Conservation (phyloP, 2,797 vertebrate genomes). For the Acropternis orthonyx region DNA sequence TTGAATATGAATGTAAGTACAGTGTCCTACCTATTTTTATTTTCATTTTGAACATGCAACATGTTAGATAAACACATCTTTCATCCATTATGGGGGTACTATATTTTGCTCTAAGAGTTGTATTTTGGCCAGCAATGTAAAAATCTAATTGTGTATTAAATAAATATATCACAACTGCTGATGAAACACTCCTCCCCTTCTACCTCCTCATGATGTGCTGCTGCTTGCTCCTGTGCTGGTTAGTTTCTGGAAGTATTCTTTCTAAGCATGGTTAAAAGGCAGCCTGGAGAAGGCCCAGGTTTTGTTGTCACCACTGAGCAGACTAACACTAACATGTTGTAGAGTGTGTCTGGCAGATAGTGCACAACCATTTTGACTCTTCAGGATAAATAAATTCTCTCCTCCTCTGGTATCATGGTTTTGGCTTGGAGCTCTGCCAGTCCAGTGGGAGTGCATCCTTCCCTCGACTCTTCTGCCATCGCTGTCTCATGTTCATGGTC, state of each 20-base stretch:
- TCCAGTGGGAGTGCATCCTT: not conserved
- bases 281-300: not conserved
- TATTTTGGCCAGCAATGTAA: not conserved
- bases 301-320: not conserved
- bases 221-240: not conserved
- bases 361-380: not conserved
- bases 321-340: not conserved
- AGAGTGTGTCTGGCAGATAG: not conserved
- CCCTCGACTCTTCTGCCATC: not conserved
- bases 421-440: not conserved
- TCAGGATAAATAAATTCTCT: not conserved
- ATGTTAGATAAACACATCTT: not conserved
- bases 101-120: not conserved
- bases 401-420: not conserved
- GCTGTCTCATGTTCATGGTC: not conserved
- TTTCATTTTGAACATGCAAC: not conserved
- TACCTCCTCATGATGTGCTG: not conserved
- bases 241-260: not conserved
- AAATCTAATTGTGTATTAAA: not conserved
- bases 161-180: not conserved
- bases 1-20: not conserved
- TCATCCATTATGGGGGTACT: not conserved
- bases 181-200: not conserved
- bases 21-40: not conserved
- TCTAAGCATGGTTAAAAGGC: not conserved